Conservation (phyloP, 1,140 invertebrate genomes). For the Marisa cornuarietis region DNA sequence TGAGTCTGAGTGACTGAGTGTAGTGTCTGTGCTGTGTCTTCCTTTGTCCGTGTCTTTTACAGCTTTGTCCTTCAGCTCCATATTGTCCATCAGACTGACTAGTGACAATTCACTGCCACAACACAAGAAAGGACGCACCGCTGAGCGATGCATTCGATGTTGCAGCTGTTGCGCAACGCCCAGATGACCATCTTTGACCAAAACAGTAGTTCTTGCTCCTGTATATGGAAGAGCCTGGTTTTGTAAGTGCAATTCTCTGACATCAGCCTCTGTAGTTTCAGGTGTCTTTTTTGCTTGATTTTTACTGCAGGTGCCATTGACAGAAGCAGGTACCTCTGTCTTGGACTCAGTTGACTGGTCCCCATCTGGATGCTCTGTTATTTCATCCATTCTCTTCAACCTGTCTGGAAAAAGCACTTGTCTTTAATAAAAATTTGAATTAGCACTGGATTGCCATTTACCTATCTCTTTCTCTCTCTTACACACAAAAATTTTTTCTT, state of each 20-base stretch:
- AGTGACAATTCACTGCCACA: slow-evolving; percentile 61
- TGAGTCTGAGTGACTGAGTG: neutral
- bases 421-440: too few relatives aligned
- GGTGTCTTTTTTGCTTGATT: too few relatives aligned
- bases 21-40: neutral
- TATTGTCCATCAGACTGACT: slow-evolving; percentile 44
- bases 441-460: too few relatives aligned
- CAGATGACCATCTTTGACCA: neutral
- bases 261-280: too few relatives aligned
- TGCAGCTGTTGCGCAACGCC: neutral
- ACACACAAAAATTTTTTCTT: too few relatives aligned
- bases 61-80: slow-evolving; percentile 24
- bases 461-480: too few relatives aligned
- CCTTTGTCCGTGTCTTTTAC: neutral
- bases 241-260: too few relatives aligned
- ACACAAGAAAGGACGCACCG: slow-evolving; percentile 60
- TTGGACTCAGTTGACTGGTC: neutral
- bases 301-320: too few relatives aligned
- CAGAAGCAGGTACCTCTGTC: too few relatives aligned
- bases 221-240: too few relatives aligned
- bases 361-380: slow-evolving; percentile 16
- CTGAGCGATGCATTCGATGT: slow-evolving; percentile 46
- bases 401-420: too few relatives aligned
- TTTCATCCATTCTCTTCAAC: slow-evolving; percentile 10
- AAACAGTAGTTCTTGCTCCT: neutral